Base-by-base conservation (phyloP, 2,888 invertebrate genomes). In the Cylloceria caligata region DNA sequence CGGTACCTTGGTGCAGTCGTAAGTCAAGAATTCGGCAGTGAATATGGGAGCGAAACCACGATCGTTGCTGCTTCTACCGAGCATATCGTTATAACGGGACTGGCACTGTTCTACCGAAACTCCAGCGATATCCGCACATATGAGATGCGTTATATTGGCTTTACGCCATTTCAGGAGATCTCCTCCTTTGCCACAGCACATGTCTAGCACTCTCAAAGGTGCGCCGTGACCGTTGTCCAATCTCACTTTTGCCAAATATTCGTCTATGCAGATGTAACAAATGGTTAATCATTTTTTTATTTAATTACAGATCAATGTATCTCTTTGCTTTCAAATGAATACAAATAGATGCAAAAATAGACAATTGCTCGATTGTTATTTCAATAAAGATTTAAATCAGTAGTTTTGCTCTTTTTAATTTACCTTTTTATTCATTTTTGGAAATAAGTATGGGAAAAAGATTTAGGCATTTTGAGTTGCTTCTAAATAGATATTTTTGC, bases 181-280 rank as follows among this genome's bases (percentile, higher is more conserved):
- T 1, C 99, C 99, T 21, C 99, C 99, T 94, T 99, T 99, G 0
- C 99, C 99, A 92, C 99, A 99, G 88, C 99, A 98, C 94, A 99
- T 96, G 92, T 99, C 99, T 71, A 99, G 93, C 0, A 98, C 97
- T 79, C 95, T 94, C 36, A 97, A 88, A 0, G 95, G 94, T 72
- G 94, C 94, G n/a, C 96, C 96, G 84, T 95, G 94, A 83, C 95
- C 95, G 88, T 95, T 96, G 3, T 90, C 93, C 85, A 94, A 94
- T 88, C 95, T 95, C 60, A 95, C 94, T 92, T 95, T 96, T 84
- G 93, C 95, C 88, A 95, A 93, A 93, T 96, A 96, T 83, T 93
- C 90, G 80, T 87, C 93, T 93, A 34, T 7, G 2, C 13, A 3
- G 16, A 68, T 19, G n/a, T 21, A 65, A 65, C 3, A 11, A 49